Conservation (phyloP, 2,797 vertebrate genomes). For the Alosa sapidissima region DNA sequence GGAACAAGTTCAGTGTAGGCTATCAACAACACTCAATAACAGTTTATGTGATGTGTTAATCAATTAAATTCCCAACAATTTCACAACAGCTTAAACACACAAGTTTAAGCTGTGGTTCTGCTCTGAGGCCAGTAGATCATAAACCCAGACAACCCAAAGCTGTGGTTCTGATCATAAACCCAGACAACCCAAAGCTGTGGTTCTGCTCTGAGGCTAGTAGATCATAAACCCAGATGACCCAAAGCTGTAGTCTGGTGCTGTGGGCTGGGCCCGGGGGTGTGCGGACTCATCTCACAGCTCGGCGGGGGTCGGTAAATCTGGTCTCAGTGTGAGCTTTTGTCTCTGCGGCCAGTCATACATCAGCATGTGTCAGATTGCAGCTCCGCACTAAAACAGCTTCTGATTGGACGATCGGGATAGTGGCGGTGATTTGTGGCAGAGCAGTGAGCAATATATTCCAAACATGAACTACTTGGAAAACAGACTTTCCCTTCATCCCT, state of each 20-base stretch:
- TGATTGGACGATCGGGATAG: conserved; percentile 36
- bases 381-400: background rate
- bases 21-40: too few relatives aligned
- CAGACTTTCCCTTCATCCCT: conserved; percentile 30
- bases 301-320: background rate
- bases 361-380: background rate
- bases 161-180: too few relatives aligned
- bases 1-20: too few relatives aligned
- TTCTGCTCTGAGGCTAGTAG: too few relatives aligned
- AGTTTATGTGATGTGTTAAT: too few relatives aligned
- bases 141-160: too few relatives aligned
- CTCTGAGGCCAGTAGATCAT: too few relatives aligned
- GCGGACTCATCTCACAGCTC: background rate
- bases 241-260: background rate
- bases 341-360: background rate
- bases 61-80: too few relatives aligned
- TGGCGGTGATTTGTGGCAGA: conserved; percentile 56
- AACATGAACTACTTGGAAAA: conserved; percentile 50
- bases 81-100: too few relatives aligned
- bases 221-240: too few relatives aligned
- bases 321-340: background rate
- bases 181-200: too few relatives aligned
- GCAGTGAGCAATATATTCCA: conserved; percentile 55
- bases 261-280: background rate
- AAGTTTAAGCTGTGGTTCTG: too few relatives aligned